Conservation (phyloP, 2,888 invertebrate genomes). For the Rotaria macrura region DNA sequence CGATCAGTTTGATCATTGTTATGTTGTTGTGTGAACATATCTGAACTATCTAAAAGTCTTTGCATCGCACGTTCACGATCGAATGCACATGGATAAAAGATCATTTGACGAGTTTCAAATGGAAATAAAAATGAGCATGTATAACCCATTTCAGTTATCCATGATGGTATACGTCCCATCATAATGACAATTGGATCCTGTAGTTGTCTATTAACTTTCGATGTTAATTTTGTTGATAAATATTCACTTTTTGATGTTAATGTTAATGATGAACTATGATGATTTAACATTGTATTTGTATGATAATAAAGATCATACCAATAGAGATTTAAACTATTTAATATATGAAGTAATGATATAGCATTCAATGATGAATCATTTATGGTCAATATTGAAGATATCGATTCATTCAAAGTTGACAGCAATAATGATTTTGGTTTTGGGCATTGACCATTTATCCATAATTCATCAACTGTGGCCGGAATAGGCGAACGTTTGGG, state of each 20-base stretch:
- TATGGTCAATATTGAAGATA: not conserved
- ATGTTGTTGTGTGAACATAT: not conserved
- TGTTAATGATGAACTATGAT: not conserved
- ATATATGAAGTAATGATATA: constrained; percentile 72
- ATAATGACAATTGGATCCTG: constrained; percentile 95
- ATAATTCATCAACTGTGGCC: not conserved
- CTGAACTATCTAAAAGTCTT: constrained; percentile 62
- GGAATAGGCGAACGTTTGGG: not conserved
- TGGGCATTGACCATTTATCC: constrained; percentile 8
- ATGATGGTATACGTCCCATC: constrained; percentile 87
- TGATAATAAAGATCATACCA: constrained; percentile 70
- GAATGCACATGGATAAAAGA: constrained; percentile 93
- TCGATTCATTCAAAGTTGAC: not conserved
- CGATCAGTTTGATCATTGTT: constrained; percentile 36
- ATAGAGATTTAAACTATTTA: constrained; percentile 78
- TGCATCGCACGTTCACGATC: constrained; percentile 84
- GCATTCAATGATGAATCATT: constrained; percentile 64
- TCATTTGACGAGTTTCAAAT: constrained; percentile 85
- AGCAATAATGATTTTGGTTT: not conserved
- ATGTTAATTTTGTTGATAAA: constrained; percentile 81
- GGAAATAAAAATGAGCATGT: constrained; percentile 81
- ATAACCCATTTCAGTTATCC: constrained; percentile 69
- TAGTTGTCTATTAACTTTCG: constrained; percentile 88
- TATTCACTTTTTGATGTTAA: constrained; percentile 58
- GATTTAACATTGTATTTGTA: constrained; percentile 19